These are phyloP conservation scores for Cyanocitta stelleri DNA, from an alignment of 2,113 vertebrate genomes.

Conservation along the genomic window DNA sequence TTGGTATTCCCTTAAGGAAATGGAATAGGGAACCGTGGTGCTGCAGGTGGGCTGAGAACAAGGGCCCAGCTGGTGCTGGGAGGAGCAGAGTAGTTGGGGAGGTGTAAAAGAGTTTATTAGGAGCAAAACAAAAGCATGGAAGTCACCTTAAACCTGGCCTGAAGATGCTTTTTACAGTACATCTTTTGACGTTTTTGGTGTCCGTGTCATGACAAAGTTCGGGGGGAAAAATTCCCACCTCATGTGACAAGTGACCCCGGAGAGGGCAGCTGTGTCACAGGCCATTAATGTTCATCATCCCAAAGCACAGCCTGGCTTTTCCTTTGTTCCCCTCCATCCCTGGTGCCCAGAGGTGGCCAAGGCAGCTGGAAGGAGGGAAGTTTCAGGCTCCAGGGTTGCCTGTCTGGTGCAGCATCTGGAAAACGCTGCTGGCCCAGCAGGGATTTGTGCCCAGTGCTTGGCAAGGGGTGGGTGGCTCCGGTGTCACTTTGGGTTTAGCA, in stretches of 20 bases:
- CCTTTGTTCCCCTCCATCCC: not conserved
- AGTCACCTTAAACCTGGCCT: not conserved
- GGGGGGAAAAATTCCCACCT: not conserved
- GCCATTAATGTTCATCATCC: not conserved
- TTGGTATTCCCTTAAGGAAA: not conserved
- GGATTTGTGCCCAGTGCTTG: not conserved
- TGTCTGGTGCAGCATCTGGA: not conserved
- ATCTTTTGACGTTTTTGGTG: not conserved
- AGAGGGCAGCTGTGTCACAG: slow-evolving; percentile 14
- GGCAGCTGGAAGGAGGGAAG: not conserved
- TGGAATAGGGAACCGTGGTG: fast-evolving
- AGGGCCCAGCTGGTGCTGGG: not conserved
- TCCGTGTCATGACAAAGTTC: not conserved
- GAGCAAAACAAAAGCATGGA: not conserved
- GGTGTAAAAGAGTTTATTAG: not conserved
- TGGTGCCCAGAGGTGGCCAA: not conserved
- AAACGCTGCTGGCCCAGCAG: not conserved
- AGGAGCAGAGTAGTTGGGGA: not conserved
- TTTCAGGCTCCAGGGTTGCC: not conserved
- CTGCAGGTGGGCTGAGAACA: not conserved
- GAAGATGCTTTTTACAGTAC: not conserved
- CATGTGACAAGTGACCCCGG: not conserved
- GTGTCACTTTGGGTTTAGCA: not conserved
- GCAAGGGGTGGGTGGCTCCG: not conserved
- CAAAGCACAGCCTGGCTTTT: not conserved